These are phyloP conservation scores for Acanthosepion pharaonis DNA, from an alignment of 2,888 invertebrate genomes.

Conservation along the genomic window DNA sequence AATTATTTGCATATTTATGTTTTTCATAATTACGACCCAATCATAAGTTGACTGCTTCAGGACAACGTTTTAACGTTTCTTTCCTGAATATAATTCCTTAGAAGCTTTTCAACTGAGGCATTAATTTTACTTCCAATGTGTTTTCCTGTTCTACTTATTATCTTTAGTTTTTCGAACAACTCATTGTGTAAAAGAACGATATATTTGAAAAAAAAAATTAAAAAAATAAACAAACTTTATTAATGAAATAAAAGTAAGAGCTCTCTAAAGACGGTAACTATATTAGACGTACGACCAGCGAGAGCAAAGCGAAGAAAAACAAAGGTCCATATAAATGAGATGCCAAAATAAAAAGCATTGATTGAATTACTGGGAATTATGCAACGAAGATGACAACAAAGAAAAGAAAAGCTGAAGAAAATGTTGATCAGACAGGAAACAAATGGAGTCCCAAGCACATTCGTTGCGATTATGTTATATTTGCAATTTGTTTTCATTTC, in stretches of 20 bases:
- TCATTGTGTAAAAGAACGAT: neutral
- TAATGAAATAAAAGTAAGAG: neutral
- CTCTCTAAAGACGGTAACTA: neutral
- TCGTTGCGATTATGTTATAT: neutral
- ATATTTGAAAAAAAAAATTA: neutral
- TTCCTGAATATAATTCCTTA: neutral
- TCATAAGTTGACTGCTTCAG: neutral
- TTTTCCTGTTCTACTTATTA: neutral
- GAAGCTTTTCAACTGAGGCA: neutral
- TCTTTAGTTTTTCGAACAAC: neutral
- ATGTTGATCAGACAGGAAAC: neutral
- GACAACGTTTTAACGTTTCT: neutral
- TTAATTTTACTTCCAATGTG: neutral
- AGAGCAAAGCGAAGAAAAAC: neutral
- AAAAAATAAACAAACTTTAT: neutral
- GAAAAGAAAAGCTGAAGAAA: neutral
- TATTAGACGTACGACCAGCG: neutral
- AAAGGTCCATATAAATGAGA: neutral
- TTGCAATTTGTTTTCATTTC: constrained; percentile 12
- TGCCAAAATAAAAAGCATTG: neutral
- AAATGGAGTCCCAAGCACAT: neutral
- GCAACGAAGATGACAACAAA: neutral
- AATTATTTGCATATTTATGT: neutral
- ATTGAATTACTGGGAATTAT: neutral
- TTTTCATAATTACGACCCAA: neutral